Base-by-base conservation (phyloP, 2,888 invertebrate genomes). In the Parasteatoda lunata region DNA sequence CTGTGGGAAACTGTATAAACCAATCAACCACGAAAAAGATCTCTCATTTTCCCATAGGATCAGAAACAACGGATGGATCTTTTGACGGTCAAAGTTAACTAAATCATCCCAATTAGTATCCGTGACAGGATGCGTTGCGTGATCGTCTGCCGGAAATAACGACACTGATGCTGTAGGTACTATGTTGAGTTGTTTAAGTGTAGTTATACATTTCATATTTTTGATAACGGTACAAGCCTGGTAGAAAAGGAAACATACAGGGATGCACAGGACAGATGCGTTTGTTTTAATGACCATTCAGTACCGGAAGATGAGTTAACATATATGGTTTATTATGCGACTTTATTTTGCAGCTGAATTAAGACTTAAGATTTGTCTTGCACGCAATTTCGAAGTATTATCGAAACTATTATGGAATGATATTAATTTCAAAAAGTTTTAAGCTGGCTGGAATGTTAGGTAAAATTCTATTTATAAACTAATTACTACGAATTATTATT, bases 121-220 rank as follows among this genome's bases (percentile, higher is more conserved):
- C 85, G 85, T 85, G 85, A 85, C 85, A 85, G 85, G 85, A 85
- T 80, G 70, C 77, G 52, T 85, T 48, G 85, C 80, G 80, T 85
- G 80, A 72, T 76, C 65, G 49, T 72, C n/a, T 66, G 72, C 85
- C 85, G 85, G 85, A 85, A 85, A 85, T 80, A 80, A 76, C 80
- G 80, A 85, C 77, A 79, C 65, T 76, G 85, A 85, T 85, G 85
- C 71, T 77, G 59, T 80, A 45, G 68, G 6, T n/a, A 65, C 59
- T 59, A n/a, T 52, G 59, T 15, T 49, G 70, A 64, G n/a, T n/a
- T 68, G 51, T 54, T 59, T 59, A 59, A n/a, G 59, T 59, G 59
- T 59, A 59, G n/a, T n/a, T 59, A n/a, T 15, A 30, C 30, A 30
- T n/a, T 30, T 30, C 47, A 48, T 77, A 64, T 49, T 66, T 45